phyloP scores from a whole-genome alignment of 2,113 vertebrate genomes.

The Apistogramma diplotaenia region DNA sequence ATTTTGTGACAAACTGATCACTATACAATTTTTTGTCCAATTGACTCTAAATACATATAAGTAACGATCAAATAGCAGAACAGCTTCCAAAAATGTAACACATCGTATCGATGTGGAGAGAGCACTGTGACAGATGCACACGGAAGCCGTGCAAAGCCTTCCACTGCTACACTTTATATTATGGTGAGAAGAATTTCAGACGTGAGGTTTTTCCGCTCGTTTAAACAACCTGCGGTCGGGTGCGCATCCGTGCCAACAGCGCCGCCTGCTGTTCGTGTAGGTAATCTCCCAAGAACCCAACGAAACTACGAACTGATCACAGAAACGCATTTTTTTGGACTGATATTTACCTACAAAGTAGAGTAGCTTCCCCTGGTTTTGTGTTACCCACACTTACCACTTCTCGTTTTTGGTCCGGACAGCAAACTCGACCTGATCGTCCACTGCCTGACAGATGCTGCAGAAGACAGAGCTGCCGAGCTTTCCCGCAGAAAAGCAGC shows the following conservation, averaged over 20 bases:
- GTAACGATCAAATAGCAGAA: not conserved
- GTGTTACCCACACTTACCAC: slow-evolving; percentile 27
- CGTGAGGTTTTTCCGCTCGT: not conserved
- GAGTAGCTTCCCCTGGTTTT: not conserved
- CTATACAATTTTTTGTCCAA: no score
- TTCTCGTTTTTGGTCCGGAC: not conserved
- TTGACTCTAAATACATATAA: no score
- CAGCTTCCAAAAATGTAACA: not conserved
- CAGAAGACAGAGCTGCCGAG: slow-evolving; percentile 13
- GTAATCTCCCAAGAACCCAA: not conserved
- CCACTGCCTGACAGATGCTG: not conserved
- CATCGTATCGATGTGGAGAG: not conserved
- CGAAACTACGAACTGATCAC: not conserved
- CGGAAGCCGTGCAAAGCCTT: not conserved
- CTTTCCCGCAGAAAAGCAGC: slow-evolving; percentile 47
- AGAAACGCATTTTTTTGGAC: not conserved
- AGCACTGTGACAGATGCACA: not conserved
- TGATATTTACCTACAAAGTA: not conserved
- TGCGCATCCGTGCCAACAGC: not conserved
- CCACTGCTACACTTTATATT: not conserved
- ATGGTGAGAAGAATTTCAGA: not conserved
- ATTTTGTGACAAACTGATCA: no score
- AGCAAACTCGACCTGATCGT: slow-evolving; percentile 7
- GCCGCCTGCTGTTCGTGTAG: slow-evolving; percentile 1
- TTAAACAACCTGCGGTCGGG: no score